phyloP scores from a whole-genome alignment of 1,140 invertebrate genomes.

The Cylas formicarius region DNA sequence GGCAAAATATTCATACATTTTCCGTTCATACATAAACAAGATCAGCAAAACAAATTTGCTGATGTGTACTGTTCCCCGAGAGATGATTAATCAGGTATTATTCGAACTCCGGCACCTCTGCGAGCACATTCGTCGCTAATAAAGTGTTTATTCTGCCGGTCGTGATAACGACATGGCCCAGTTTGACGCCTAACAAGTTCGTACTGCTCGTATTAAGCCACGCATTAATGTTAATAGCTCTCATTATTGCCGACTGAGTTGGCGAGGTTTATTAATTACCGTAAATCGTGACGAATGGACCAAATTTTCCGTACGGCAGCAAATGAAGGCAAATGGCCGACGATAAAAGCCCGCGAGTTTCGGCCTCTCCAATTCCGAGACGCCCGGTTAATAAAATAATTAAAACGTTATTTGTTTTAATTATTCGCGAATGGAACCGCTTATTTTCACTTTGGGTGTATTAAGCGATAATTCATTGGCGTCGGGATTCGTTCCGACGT shows the following conservation, averaged over 20 bases:
- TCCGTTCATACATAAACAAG: no score
- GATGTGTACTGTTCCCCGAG: no score
- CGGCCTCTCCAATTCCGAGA: conserved; percentile 14
- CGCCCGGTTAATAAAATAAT: conserved; percentile 21
- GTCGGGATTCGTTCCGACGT: no score
- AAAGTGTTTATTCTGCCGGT: conserved; percentile 25
- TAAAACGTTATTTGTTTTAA: conserved; percentile 19
- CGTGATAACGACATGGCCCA: conserved; percentile 21
- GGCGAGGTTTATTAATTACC: conserved; percentile 25
- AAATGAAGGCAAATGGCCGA: conserved; percentile 21
- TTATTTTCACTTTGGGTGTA: no score
- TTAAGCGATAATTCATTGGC: no score
- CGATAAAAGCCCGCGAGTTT: conserved; percentile 22
- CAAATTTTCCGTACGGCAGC: conserved; percentile 22
- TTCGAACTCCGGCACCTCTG: no score
- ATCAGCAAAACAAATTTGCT: no score
- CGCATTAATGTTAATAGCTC: conserved; percentile 25
- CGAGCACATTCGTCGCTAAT: conserved; percentile 24
- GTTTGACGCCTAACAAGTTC: conserved; percentile 23
- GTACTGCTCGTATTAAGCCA: conserved; percentile 21
- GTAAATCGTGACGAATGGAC: conserved; percentile 25
- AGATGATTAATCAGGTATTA: no score
- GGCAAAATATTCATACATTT: no score
- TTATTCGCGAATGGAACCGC: no score
- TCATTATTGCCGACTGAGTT: conserved; percentile 23